Percentiles rank a stretch among this genome's conserved stretches.
These are phyloP conservation scores for Phataginus tetradactyla DNA, from an alignment of 2,797 vertebrate species.

Conservation along the genomic window DNA sequence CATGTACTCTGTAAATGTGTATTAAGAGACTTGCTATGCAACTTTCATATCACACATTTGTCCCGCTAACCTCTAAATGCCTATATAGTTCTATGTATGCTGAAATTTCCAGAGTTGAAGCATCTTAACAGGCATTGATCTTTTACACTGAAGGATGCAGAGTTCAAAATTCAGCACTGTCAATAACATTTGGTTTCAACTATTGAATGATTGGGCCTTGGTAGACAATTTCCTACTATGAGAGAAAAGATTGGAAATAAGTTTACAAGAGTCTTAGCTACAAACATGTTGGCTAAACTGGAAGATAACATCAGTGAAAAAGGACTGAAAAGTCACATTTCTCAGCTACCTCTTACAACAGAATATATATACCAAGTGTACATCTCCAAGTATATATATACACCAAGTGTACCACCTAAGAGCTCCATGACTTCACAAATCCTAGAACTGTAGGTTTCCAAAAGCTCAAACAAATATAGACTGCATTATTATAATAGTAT, in stretches of 20 bases:
- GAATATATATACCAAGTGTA: too few species aligned
- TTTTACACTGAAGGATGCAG: constrained; percentile 64
- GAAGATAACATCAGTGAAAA: neutral
- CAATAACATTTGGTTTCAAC: constrained; percentile 64
- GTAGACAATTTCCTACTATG: neutral
- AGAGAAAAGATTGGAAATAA: constrained; percentile 57
- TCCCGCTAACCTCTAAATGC: constrained; percentile 69
- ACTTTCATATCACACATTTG: constrained; percentile 52
- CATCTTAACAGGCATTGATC: constrained; percentile 71
- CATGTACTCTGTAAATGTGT: constrained; percentile 28
- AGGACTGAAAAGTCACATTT: neutral
- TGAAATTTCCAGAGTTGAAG: constrained; percentile 70
- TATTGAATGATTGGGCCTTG: neutral
- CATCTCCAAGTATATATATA: neutral
- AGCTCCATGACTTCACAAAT: neutral
- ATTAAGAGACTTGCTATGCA: constrained; percentile 50
- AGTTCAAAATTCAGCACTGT: constrained; percentile 77
- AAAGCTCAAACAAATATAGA: neutral
- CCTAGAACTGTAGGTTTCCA: neutral
- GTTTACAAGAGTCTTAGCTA: neutral
- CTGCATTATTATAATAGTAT: neutral
- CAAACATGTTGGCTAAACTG: neutral
- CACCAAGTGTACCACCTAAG: too few species aligned
- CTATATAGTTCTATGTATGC: constrained; percentile 45
- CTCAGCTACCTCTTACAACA: neutral